These are phyloP conservation scores for Pogonocichla stellata DNA, from an alignment of 2,113 vertebrate species.

Conservation along the genomic window DNA sequence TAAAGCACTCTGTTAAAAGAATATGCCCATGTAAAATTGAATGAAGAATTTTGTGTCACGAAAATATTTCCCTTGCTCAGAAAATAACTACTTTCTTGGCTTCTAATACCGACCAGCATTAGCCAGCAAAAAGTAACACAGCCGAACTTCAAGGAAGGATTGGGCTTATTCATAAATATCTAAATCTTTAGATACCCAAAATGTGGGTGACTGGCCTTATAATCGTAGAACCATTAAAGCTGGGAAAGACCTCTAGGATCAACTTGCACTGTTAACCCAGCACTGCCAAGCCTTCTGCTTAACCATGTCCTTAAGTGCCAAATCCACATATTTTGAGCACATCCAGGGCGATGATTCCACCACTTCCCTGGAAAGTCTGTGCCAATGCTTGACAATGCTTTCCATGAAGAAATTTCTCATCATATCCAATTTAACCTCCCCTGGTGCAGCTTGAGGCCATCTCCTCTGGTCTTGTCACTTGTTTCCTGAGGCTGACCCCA, in stretches of 20 bases:
- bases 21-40: neutral
- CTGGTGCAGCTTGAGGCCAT: neutral
- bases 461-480: neutral
- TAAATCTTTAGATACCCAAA: neutral
- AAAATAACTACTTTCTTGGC: neutral
- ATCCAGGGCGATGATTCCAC: neutral
- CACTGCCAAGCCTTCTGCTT: neutral
- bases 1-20: neutral
- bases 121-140: neutral
- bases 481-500: neutral
- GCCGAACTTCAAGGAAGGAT: fast-evolving
- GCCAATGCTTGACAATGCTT: neutral
- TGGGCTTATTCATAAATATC: neutral
- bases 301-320: too few species aligned
- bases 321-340: neutral
- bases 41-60: fast-evolving
- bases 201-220: neutral
- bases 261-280: neutral
- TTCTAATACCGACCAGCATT: neutral
- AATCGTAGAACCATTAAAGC: neutral
- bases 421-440: neutral
- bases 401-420: neutral
- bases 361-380: neutral
- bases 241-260: neutral
- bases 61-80: neutral